Percentiles rank a stretch among this genome's conserved stretches.
These are phyloP conservation scores for Crossaster papposus DNA, from an alignment of 53 echinoderm and acorn worm genomes.

Conservation along the genomic window DNA sequence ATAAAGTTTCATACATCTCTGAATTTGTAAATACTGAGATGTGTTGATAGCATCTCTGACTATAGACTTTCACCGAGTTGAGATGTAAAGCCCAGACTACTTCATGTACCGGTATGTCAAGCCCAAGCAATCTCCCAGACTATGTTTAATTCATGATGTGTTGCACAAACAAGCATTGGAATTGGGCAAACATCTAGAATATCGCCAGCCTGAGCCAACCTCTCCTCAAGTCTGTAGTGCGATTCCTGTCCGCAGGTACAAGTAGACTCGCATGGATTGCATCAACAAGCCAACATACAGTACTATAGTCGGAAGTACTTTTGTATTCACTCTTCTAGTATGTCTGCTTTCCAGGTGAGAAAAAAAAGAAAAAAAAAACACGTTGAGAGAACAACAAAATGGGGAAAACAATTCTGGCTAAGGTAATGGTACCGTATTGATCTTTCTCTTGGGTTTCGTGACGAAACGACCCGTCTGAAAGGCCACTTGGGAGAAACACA, in stretches of 20 bases:
- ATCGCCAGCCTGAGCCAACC: neutral
- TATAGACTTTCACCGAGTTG: neutral
- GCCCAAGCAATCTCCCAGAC: neutral
- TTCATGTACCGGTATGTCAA: too few relatives aligned
- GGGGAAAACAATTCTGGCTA: neutral
- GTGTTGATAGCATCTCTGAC: neutral
- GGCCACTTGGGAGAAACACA: slow-evolving; percentile 32
- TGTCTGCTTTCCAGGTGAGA: slow-evolving; percentile 30
- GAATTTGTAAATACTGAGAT: too few relatives aligned
- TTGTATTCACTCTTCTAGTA: neutral
- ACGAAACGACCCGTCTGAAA: slow-evolving; percentile 48
- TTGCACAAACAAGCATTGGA: slow-evolving; percentile 13
- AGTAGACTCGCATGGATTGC: neutral
- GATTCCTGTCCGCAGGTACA: too few relatives aligned
- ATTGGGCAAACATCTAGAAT: slow-evolving; percentile 16
- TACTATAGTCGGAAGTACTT: neutral
- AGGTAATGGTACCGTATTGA: slow-evolving; percentile 53
- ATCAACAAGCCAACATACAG: neutral
- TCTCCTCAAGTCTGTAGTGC: neutral
- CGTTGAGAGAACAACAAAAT: neutral
- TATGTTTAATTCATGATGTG: slow-evolving; percentile 10
- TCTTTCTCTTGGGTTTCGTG: slow-evolving; percentile 33
- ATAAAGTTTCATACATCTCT: too few relatives aligned
- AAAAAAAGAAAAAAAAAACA: too few relatives aligned
- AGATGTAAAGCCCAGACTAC: too few relatives aligned